Percentiles rank a stretch among this genome's conserved stretches.
Evolutionary conservation across 30 jellyfish, hydroid and myxozoan genomes (phyloP).

Genomic region (Aurelia aurita): DNA sequence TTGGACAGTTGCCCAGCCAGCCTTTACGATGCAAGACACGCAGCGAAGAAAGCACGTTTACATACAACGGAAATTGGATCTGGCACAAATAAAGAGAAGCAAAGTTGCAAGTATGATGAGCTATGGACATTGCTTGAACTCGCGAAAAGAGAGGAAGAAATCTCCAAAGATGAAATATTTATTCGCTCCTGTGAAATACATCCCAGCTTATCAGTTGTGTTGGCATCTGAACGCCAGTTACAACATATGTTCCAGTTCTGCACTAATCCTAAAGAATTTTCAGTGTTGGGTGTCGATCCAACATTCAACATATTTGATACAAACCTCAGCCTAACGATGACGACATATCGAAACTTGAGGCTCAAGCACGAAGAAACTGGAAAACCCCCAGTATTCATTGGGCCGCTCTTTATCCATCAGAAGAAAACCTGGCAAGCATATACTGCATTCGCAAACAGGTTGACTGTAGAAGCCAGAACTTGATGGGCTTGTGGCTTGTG

Average conservation of each 20-base stretch:
- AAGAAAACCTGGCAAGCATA: constrained; percentile 2
- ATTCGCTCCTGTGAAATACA: constrained; percentile 13
- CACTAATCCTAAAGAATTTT: constrained; percentile 11
- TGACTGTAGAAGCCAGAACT: constrained; percentile 11
- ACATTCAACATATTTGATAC: constrained; percentile 3
- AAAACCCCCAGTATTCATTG: constrained; percentile 23
- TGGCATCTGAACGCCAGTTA: constrained; percentile 8
- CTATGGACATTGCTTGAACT: neutral
- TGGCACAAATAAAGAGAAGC: neutral
- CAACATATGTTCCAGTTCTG: constrained; percentile 5
- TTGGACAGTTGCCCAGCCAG: neutral
- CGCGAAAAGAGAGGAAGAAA: constrained; percentile 13
- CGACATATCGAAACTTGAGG: constrained; percentile 18
- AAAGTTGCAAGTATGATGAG: neutral
- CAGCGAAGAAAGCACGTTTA: constrained; percentile 3
- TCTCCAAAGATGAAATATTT: constrained; percentile 4
- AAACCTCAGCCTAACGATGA: constrained; percentile 1
- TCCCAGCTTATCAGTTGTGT: constrained; percentile 8
- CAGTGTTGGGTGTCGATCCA: constrained; percentile 5
- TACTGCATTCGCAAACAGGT: neutral
- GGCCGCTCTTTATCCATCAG: constrained; percentile 14
- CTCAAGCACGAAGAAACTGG: neutral
- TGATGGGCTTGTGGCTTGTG: constrained; percentile 13
- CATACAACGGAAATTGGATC: neutral
- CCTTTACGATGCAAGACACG: constrained; percentile 2